Base-by-base conservation (phyloP, 2,113 vertebrate species). In the Aegotheles bennettii region DNA sequence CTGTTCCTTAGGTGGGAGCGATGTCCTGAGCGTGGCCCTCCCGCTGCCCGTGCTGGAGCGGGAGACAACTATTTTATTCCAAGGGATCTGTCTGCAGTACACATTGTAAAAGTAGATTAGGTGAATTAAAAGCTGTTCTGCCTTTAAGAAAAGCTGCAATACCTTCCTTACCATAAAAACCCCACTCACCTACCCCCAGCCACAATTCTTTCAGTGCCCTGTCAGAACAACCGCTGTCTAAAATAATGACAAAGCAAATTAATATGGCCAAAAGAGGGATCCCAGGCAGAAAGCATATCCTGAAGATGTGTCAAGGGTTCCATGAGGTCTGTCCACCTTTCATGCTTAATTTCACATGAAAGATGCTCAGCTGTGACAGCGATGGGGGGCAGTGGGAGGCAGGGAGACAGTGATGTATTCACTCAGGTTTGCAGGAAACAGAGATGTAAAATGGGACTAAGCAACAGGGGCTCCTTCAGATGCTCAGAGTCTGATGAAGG, bases 111-210 rank as follows among this genome's bases (percentile, higher is more conserved):
- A 75, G 33, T 61, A 60, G 23, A 63, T 45, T 29, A 65, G 54
- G 11, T 64, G 18, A 88, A 83, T 83, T 61, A n/a, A 65, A 87
- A 92, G 5, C 20, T 26, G 23, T 28, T 38, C 24, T 56, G 35
- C 24, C 56, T 48, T 74, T 74, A 89, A 33, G 25, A 70, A 84
- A 90, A 90, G 24, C 50, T 59, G 29, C 33, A 74, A 51, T 28
- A 59, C 24, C 12, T 28, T 54, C 56, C 33, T 60, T 74, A 54
- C 31, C 36, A 28, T 18, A 11, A 10, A 75, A 79, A 76, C 9
- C 35, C 14, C 16, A 78, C 18, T 28, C 9, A 28, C 14, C 63
- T 36, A 23, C 4, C 13, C 16, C 3, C 0, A 0, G 29, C 7
- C 2, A 2, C 8, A 59, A 11, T 54, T 67, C 36, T 54, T 69